phyloP scores from a whole-genome alignment of 35 echinoderm and acorn worm genomes.

The Apostichopus parvimensis region DNA sequence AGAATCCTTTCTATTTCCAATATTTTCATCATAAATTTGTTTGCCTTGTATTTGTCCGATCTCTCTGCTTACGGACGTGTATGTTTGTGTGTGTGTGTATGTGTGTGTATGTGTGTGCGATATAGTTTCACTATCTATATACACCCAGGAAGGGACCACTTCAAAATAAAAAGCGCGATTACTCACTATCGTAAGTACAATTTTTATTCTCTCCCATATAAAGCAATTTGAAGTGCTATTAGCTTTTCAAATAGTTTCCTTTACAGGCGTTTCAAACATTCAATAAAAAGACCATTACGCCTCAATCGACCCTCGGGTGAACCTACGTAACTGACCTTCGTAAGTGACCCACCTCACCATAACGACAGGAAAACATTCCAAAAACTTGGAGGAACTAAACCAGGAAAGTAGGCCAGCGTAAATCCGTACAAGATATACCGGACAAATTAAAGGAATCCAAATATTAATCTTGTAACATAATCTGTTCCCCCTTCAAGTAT shows the following conservation, averaged over 20 bases:
- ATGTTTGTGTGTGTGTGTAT: no score
- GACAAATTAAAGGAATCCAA: slow-evolving; percentile 50
- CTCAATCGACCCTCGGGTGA: slow-evolving; percentile 27
- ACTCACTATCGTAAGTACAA: not conserved
- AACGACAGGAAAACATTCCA: slow-evolving; percentile 35
- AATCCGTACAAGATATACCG: slow-evolving; percentile 21
- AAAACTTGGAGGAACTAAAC: not conserved
- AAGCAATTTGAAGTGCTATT: not conserved
- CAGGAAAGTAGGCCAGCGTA: slow-evolving; percentile 22
- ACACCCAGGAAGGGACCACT: not conserved
- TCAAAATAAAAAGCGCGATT: not conserved
- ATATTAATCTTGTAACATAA: slow-evolving; percentile 39
- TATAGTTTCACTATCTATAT: not conserved
- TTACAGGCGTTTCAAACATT: not conserved
- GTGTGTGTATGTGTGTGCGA: not conserved
- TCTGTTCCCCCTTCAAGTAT: slow-evolving; percentile 27
- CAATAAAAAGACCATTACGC: slow-evolving; percentile 22
- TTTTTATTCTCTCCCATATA: not conserved
- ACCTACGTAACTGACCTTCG: not conserved
- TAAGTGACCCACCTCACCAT: slow-evolving; percentile 30
- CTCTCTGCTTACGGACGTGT: no score
- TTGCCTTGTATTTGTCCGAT: no score
- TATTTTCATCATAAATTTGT: no score
- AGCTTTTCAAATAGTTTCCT: not conserved
- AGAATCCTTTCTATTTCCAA: no score